Conservation (phyloP, 1,140 invertebrate genomes). For the Danaus melanippus region DNA sequence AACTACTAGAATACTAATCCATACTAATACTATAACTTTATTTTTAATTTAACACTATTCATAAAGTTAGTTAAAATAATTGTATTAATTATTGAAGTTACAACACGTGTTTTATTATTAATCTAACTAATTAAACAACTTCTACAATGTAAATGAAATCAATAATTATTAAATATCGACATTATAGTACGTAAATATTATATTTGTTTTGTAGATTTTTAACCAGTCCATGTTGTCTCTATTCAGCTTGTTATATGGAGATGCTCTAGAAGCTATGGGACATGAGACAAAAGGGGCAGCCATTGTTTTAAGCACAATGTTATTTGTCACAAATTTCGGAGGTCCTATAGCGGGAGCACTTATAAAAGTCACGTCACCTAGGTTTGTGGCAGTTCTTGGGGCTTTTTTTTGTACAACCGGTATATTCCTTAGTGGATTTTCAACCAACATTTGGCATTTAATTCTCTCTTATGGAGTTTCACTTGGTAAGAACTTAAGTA, state of each 20-base stretch:
- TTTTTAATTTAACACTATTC: too few relatives aligned
- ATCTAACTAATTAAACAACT: too few relatives aligned
- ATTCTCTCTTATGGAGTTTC: slow-evolving; percentile 79
- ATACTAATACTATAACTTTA: too few relatives aligned
- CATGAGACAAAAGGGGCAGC: slow-evolving; percentile 78
- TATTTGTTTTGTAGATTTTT: slow-evolving; percentile 73
- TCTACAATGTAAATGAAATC: too few relatives aligned
- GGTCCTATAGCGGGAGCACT: slow-evolving; percentile 78
- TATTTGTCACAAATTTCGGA: slow-evolving; percentile 80
- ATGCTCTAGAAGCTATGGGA: slow-evolving; percentile 75
- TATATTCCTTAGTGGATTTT: slow-evolving; percentile 75
- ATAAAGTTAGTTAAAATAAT: too few relatives aligned
- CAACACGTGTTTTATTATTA: too few relatives aligned
- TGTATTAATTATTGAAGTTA: too few relatives aligned
- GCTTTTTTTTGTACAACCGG: slow-evolving; percentile 74
- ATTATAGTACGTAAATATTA: too few relatives aligned
- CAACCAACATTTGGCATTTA: slow-evolving; percentile 76
- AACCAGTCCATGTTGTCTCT: slow-evolving; percentile 81
- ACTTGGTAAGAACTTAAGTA: slow-evolving; percentile 66
- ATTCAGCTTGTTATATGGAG: slow-evolving; percentile 80
- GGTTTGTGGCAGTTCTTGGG: slow-evolving; percentile 76
- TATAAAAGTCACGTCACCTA: slow-evolving; percentile 75
- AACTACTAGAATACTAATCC: too few relatives aligned
- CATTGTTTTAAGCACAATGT: slow-evolving; percentile 78
- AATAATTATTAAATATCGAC: too few relatives aligned